Conservation (phyloP, 2,113 vertebrate genomes). For the Bagarius yarrelli region DNA sequence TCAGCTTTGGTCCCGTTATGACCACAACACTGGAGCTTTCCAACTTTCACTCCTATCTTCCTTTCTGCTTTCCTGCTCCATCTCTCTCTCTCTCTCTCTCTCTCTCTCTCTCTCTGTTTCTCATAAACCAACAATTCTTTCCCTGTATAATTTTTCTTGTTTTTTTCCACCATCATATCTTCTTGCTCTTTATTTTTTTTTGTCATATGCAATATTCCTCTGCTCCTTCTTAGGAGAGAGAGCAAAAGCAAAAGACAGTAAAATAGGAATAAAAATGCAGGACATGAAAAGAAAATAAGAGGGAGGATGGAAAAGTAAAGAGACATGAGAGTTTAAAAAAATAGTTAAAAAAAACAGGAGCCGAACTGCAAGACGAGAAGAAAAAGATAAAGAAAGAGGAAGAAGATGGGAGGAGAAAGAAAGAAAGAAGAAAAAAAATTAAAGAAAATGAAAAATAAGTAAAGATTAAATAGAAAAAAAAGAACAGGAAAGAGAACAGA, state of each 20-base stretch:
- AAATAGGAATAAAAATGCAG: background rate
- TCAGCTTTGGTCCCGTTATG: conserved; percentile 60
- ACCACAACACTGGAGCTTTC: conserved; percentile 41
- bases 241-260: background rate
- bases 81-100: conserved; percentile 14
- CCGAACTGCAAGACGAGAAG: background rate
- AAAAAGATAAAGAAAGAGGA: conserved; percentile 30
- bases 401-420: conserved; percentile 16
- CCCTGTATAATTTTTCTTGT: background rate
- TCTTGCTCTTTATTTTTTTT: background rate
- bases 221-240: background rate
- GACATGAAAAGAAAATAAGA: too few species aligned
- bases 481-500: conserved; percentile 19
- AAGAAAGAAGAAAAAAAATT: conserved; percentile 42
- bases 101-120: background rate
- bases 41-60: conserved; percentile 4
- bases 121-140: conserved; percentile 14
- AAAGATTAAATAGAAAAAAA: background rate
- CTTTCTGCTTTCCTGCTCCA: background rate
- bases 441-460: conserved; percentile 55
- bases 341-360: background rate
- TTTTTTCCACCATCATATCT: background rate
- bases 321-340: too few species aligned
- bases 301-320: background rate
- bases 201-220: background rate